Conservation (phyloP, 2,113 vertebrate species). For the Nesoenas mayeri region DNA sequence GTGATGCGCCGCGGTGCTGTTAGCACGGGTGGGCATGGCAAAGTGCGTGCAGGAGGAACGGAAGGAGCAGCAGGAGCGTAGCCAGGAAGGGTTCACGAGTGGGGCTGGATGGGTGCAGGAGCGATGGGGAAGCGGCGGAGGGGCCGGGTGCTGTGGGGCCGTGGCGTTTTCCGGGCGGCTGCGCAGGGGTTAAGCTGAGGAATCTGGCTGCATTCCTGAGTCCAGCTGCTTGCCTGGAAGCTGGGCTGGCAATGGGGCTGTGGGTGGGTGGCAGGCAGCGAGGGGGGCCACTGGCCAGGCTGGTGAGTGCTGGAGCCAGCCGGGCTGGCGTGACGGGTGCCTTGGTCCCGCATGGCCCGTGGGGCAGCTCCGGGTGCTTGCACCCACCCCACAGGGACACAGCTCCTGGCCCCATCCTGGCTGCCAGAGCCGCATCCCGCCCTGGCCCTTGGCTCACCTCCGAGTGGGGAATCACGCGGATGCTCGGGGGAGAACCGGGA, state of each 20-base stretch:
- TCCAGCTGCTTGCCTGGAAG: slow-evolving; percentile 70
- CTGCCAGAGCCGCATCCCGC: neutral
- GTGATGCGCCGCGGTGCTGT: neutral
- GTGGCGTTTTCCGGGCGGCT: neutral
- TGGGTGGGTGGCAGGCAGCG: slow-evolving; percentile 54
- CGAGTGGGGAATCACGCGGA: slow-evolving; percentile 23
- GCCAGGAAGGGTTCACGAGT: neutral
- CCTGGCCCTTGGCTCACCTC: slow-evolving; percentile 50
- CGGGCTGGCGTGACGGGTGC: neutral
- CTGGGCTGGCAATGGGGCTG: slow-evolving; percentile 58
- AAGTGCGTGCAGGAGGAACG: neutral
- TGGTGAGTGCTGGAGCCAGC: neutral
- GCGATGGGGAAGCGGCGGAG: neutral
- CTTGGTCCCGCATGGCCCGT: neutral
- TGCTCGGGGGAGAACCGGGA: slow-evolving; percentile 8
- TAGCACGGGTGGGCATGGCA: too few species aligned
- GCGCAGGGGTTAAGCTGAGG: slow-evolving; percentile 57
- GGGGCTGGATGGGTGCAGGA: neutral
- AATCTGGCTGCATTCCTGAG: slow-evolving; percentile 67
- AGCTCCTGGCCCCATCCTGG: neutral
- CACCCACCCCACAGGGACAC: neutral
- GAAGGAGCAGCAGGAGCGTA: neutral
- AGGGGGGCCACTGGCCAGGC: slow-evolving; percentile 15
- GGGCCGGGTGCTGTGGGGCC: neutral
- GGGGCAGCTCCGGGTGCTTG: neutral